Conservation (phyloP, 2,888 invertebrate genomes). For the Seira sanloemensis region DNA sequence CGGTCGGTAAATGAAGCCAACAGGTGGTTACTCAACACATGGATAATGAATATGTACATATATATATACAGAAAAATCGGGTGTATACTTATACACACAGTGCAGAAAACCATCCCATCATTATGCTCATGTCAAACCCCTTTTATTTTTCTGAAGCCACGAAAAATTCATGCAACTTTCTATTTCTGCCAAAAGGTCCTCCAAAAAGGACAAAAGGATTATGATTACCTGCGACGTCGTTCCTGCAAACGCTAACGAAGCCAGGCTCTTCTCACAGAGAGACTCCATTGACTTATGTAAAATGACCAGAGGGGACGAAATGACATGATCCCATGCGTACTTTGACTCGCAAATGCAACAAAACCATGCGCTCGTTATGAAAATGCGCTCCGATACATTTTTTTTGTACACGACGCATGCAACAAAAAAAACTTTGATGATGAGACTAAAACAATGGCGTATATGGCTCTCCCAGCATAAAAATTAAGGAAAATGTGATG, state of each 20-base stretch:
- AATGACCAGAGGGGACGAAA: neutral
- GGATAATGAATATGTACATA: too few relatives aligned
- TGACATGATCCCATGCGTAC: neutral
- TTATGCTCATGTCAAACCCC: neutral
- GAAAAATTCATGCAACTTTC: neutral
- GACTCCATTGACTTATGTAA: neutral
- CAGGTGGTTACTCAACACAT: too few relatives aligned
- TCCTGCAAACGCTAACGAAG: neutral
- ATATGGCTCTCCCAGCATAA: neutral
- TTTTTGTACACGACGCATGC: neutral
- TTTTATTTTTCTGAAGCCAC: neutral
- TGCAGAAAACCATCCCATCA: too few relatives aligned
- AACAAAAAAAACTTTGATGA: neutral
- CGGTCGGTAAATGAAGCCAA: too few relatives aligned
- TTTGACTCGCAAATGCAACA: neutral
- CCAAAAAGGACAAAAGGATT: neutral
- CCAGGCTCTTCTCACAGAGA: too few relatives aligned
- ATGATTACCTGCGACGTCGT: neutral
- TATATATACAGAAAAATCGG: too few relatives aligned
- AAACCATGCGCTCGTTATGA: neutral
- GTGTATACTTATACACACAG: too few relatives aligned
- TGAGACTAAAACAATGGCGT: neutral
- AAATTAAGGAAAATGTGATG: neutral
- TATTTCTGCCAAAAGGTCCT: neutral
- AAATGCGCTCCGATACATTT: too few relatives aligned